Evolutionary conservation across 2,888 invertebrate genomes (phyloP), one percentile per base, ranked within the genome.

Genomic region (Metacarcinus magister): DNA sequence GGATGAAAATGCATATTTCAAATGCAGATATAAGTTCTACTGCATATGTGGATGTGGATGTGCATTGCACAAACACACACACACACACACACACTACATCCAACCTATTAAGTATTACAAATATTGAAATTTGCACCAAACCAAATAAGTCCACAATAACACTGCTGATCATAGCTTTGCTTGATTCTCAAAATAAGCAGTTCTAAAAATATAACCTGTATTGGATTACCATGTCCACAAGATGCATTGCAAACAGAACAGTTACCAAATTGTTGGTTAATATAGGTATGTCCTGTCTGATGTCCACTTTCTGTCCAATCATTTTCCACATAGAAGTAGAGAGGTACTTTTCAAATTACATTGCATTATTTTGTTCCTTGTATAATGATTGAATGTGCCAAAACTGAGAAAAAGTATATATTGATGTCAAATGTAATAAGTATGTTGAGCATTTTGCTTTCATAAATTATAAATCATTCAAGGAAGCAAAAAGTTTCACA

Each of bases 11-110:
- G 67, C 23, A 16, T 16, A 54, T 39, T 39, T 39, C 48, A 48
- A 48, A 48, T 67, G 60, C 19, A 67, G 19, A 19, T 67, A 16
- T 19, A 23, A 23, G 60, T 67, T 16, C 19, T 67, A 67, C 23
- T 19, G 13, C 19, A 23, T 23, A 23, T 67, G 60, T 23, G 60
- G 23, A 54, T 54, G 16, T 54, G 54, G 16, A 23, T 67, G 2
- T 67, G 4, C 60, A 67, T 67, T 13, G 60, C 39, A 93, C 60
- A 93, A 19, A 93, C 23, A 93, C 60, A 67, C 32, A 93, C 39
- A 93, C 60, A 93, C 54, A 93, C 39, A 93, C 54, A 93, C 60
- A 93, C 19, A 93, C 60, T 7, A 19, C 23, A 32, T n/a, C 44
- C 39, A 32, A 32, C 23, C 48, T 60, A 93, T 4, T 39, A 90